Evolutionary conservation across 2,797 vertebrate species (phyloP), one percentile per base, ranked within the genome.

Genomic region (Vireo griseus): DNA sequence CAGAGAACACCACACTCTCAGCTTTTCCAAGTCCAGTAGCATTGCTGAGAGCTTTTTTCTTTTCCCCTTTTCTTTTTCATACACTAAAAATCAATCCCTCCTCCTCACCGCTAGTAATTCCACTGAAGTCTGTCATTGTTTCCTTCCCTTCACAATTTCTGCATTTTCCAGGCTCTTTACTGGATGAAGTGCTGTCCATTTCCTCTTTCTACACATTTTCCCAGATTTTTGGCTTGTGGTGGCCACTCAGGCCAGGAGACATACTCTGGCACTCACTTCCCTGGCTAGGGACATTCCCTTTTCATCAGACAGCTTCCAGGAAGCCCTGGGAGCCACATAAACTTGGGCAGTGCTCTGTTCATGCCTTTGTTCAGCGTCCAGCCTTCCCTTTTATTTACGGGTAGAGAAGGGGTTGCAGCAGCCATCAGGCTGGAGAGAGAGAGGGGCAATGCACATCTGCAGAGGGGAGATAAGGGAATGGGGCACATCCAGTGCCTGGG

Each of bases 391-490:
- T 39, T 61, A 48, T 62, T 48, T 44, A 37, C 0, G 6, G 73
- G 42, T 25, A 31, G 47, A 44, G 58, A 31, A 59, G 48, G 50
- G 47, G 25, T 6, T 19, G 76, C 33, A 68, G 83, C 65, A 37
- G 51, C 1, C 0, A 73, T 90, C 51, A 5, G 2, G 61, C 33
- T 47, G 82, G 47, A 14, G 13, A 24, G 42, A 71, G 18, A 86
- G 68, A 25, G 9, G 52, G 47, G 31, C 11, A 51, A 50, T 1
- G 3, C 8, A 8, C 54, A 68, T 65, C 82, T 96, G 95, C 91
- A 78, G 83, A 45, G 75, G 40, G 81, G 86, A 96, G 96, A 97
- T 92, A 95, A 95, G 91, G 79, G 40, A 62, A 79, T 59, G 7
- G 9, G 21, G 62, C 55, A 42, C 61, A 71, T 54, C 29, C 1